phyloP scores from a whole-genome alignment of 2,888 invertebrate genomes.

The Cremastinae sp. region DNA sequence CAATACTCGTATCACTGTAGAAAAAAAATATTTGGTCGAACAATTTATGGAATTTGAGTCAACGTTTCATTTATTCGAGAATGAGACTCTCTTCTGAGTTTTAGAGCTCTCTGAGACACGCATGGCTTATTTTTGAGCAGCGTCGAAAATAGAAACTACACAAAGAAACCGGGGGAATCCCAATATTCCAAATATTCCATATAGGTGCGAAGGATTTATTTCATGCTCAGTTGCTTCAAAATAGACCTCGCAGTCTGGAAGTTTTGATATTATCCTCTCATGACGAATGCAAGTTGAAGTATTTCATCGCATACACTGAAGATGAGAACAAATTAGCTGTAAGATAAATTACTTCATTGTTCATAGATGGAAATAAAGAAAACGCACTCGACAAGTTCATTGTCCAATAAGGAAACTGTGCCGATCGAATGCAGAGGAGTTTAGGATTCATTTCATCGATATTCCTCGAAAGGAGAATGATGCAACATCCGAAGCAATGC shows the following conservation, averaged over 20 bases:
- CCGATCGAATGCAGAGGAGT: conserved; percentile 66
- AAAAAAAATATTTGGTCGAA: not conserved
- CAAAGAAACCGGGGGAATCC: conserved; percentile 18
- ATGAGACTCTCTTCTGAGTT: no score
- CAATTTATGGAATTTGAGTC: not conserved
- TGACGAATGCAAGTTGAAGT: no score
- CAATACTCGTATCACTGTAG: no score
- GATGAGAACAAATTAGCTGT: no score
- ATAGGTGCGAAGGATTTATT: conserved; percentile 14
- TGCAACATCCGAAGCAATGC: conserved; percentile 17
- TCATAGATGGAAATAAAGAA: conserved; percentile 58
- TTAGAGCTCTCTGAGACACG: not conserved
- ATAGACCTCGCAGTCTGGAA: no score
- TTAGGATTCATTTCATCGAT: conserved; percentile 60
- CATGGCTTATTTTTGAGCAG: not conserved
- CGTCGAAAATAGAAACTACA: conserved; percentile 45
- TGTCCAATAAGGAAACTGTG: conserved; percentile 73
- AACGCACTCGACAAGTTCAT: conserved; percentile 62
- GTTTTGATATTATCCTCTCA: no score
- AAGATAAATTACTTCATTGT: conserved; percentile 6
- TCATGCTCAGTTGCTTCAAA: no score
- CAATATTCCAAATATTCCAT: not conserved
- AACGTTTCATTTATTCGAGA: no score
- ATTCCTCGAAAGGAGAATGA: conserved; percentile 59
- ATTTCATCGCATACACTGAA: no score